These are phyloP conservation scores for Peromyscus attwateri DNA, from an alignment of 2,797 vertebrate species.

Conservation along the genomic window DNA sequence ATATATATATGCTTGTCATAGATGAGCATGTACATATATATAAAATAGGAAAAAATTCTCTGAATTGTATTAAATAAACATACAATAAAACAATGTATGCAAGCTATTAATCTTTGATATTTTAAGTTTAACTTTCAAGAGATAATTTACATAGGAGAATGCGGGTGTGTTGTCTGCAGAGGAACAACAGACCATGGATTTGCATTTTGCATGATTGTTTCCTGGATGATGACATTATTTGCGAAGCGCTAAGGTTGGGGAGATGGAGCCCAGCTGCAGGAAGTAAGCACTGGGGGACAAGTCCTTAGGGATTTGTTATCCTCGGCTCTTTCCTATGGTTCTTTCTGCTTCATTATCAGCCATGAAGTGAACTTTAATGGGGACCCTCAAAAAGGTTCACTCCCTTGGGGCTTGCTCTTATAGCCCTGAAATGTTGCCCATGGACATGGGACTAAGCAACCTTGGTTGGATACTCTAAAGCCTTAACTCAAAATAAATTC, in stretches of 20 bases:
- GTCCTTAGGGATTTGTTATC: not conserved
- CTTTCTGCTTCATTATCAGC: not conserved
- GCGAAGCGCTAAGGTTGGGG: not conserved
- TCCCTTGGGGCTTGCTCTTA: not conserved
- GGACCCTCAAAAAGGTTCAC: not conserved
- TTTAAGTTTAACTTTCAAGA: constrained; percentile 41
- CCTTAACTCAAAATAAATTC: not conserved
- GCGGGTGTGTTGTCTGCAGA: not conserved
- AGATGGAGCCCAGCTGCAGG: not conserved
- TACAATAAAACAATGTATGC: not conserved
- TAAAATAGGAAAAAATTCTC: not conserved
- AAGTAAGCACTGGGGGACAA: not conserved
- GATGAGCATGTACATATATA: not conserved
- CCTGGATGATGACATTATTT: not conserved
- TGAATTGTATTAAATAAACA: constrained; percentile 42
- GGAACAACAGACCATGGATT: not conserved
- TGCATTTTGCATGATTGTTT: no score
- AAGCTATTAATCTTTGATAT: not conserved
- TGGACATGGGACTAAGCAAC: not conserved
- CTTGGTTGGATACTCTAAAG: not conserved
- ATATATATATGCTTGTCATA: not conserved
- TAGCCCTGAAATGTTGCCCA: not conserved
- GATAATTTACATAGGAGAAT: not conserved
- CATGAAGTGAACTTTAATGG: not conserved
- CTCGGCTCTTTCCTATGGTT: not conserved